phyloP scores from a whole-genome alignment of 2,797 vertebrate genomes.

The Sylvilagus floridanus region DNA sequence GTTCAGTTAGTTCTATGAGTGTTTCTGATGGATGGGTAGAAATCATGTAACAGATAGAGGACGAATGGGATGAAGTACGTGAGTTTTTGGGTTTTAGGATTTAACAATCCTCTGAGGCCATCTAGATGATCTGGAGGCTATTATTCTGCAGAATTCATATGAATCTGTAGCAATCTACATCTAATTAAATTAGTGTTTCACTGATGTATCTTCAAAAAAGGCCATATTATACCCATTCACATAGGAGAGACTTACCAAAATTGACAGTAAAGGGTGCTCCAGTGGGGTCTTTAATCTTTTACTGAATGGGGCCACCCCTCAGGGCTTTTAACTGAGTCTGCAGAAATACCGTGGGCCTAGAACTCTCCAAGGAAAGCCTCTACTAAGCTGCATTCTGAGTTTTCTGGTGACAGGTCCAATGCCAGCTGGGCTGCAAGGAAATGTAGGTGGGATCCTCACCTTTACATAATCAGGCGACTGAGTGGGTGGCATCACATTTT shows the following conservation, averaged over 20 bases:
- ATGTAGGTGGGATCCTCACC: neutral
- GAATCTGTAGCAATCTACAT: neutral
- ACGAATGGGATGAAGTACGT: neutral
- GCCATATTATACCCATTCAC: neutral
- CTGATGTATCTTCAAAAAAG: conserved; percentile 25
- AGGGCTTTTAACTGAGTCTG: neutral
- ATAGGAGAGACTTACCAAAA: neutral
- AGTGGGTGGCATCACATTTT: neutral
- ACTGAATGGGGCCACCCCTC: neutral
- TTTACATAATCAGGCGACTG: neutral
- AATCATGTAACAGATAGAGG: neutral
- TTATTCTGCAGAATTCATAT: conserved; percentile 28
- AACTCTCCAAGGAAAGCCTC: neutral
- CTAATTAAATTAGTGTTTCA: conserved; percentile 48
- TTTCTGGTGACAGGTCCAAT: neutral
- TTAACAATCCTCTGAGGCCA: neutral
- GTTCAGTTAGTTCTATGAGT: neutral
- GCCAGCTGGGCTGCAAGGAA: neutral
- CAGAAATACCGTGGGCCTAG: neutral
- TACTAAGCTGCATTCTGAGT: neutral
- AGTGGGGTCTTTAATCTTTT: conserved; percentile 7
- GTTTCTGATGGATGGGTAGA: conserved; percentile 3
- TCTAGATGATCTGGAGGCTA: neutral
- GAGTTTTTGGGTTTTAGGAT: conserved; percentile 26
- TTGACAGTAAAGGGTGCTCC: neutral